Evolutionary conservation across 2,888 invertebrate genomes (phyloP).

Genomic region (Phalangium opilio): DNA sequence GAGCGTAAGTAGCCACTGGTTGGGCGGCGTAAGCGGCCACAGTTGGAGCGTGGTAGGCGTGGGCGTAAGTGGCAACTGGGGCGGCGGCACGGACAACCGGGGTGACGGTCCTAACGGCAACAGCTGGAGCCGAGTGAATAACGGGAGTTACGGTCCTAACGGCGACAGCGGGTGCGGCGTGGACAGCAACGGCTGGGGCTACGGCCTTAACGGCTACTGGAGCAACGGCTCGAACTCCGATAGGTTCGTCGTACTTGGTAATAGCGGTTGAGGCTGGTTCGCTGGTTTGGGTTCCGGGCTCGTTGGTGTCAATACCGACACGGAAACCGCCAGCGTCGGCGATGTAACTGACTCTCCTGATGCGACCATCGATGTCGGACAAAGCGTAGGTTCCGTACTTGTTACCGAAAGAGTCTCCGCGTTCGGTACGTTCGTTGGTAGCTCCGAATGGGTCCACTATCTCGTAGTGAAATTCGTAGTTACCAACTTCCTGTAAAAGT

Average conservation of each 20-base stretch:
- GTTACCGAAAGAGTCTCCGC: conserved; percentile 11
- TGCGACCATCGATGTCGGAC: conserved; percentile 11
- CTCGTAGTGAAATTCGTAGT: conserved; percentile 12
- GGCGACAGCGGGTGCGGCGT: conserved; percentile 7
- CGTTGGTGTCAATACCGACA: conserved; percentile 11
- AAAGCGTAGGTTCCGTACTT: conserved; percentile 11
- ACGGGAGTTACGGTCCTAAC: neutral
- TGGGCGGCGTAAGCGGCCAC: neutral
- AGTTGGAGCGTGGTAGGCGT: neutral
- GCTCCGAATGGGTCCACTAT: conserved; percentile 14
- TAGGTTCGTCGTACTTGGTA: too few relatives aligned
- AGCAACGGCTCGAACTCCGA: neutral
- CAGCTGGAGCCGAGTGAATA: conserved; percentile 7
- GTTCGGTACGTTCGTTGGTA: conserved; percentile 14
- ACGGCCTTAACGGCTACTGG: neutral
- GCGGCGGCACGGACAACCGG: neutral
- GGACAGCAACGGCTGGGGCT: neutral
- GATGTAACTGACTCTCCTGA: conserved; percentile 6
- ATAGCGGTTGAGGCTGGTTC: conserved; percentile 7
- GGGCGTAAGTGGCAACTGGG: neutral
- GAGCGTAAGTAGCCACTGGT: too few relatives aligned
- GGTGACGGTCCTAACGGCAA: neutral
- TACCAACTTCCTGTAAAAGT: conserved; percentile 4
- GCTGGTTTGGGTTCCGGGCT: conserved; percentile 9
- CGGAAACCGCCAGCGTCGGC: conserved; percentile 12